Evolutionary conservation across 2,797 vertebrate genomes (phyloP).

Genomic region (Rhyacichthys aspro): DNA sequence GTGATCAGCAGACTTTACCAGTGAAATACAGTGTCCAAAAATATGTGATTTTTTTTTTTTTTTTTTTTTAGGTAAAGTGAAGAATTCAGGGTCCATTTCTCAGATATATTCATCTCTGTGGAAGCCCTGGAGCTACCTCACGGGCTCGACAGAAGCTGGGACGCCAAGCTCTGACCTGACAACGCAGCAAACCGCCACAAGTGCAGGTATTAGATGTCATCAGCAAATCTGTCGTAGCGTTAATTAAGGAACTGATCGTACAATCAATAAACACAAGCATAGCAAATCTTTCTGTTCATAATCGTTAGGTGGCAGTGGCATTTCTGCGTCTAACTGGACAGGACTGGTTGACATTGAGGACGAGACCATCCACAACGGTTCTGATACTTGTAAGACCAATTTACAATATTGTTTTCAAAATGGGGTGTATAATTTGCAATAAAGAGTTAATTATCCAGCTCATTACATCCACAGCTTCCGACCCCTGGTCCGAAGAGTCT

Average conservation of each 20-base stretch:
- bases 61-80: conserved; percentile 61
- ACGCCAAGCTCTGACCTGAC: conserved; percentile 39
- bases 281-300: conserved; percentile 13
- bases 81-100: conserved; percentile 57
- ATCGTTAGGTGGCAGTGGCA: conserved; percentile 19
- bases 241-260: conserved; percentile 12
- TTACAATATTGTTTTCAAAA: background rate
- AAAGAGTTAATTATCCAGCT: background rate
- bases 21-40: background rate
- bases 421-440: background rate
- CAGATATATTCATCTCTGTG: conserved; percentile 77
- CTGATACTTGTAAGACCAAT: conserved; percentile 54
- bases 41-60: conserved; percentile 27
- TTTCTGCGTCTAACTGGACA: conserved; percentile 73
- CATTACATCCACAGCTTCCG: conserved; percentile 50
- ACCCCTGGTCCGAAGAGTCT: conserved; percentile 68
- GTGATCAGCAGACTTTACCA: conserved; percentile 8
- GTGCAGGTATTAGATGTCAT: conserved; percentile 57
- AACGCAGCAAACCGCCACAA: conserved; percentile 41
- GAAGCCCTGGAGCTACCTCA: conserved; percentile 80
- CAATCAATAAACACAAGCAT: background rate
- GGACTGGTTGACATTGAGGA: conserved; percentile 76
- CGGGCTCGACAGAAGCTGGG: conserved; percentile 51
- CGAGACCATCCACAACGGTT: conserved; percentile 36
- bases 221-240: conserved; percentile 9